A percentile compares a stretch with the other conserved stretches of the same genome.
Conservation (phyloP, 1,140 invertebrate species). For the Hylaeus anthracinus region DNA sequence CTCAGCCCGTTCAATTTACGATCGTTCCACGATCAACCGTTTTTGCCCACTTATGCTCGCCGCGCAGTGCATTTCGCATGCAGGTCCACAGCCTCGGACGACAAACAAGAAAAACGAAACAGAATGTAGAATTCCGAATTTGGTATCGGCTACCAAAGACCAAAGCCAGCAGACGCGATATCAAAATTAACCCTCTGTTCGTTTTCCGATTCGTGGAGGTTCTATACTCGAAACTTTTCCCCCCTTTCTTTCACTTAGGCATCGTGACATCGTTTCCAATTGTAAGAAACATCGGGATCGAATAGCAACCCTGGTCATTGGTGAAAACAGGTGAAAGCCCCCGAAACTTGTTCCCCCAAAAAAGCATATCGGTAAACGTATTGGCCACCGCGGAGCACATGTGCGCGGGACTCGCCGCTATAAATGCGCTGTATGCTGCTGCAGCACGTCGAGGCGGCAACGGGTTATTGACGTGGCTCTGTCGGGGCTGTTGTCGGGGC, state of each 20-base stretch:
- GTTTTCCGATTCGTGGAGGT: too few species aligned
- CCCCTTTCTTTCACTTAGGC: too few species aligned
- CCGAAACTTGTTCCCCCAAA: constrained; percentile 48
- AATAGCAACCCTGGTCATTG: too few species aligned
- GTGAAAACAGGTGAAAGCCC: constrained; percentile 48
- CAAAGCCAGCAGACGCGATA: too few species aligned
- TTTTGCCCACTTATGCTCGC: constrained; percentile 45
- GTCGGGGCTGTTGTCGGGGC: constrained; percentile 53
- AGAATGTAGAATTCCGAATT: too few species aligned
- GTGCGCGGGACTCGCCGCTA: constrained; percentile 19
- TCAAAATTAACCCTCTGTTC: too few species aligned
- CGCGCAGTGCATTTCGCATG: constrained; percentile 38
- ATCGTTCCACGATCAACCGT: constrained; percentile 41
- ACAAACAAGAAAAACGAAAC: constrained; percentile 15
- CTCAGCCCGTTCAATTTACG: constrained; percentile 24
- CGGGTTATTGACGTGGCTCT: constrained; percentile 65
- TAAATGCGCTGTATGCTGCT: constrained; percentile 27
- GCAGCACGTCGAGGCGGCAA: constrained; percentile 56
- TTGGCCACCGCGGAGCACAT: constrained; percentile 25
- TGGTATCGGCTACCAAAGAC: too few species aligned
- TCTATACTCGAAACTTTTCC: too few species aligned
- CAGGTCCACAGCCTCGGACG: constrained; percentile 39
- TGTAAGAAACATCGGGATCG: too few species aligned
- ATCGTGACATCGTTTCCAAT: too few species aligned
- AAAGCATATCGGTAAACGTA: constrained; percentile 30